phyloP scores from a whole-genome alignment of 2,113 vertebrate genomes.

The Nothoprocta perdicaria region DNA sequence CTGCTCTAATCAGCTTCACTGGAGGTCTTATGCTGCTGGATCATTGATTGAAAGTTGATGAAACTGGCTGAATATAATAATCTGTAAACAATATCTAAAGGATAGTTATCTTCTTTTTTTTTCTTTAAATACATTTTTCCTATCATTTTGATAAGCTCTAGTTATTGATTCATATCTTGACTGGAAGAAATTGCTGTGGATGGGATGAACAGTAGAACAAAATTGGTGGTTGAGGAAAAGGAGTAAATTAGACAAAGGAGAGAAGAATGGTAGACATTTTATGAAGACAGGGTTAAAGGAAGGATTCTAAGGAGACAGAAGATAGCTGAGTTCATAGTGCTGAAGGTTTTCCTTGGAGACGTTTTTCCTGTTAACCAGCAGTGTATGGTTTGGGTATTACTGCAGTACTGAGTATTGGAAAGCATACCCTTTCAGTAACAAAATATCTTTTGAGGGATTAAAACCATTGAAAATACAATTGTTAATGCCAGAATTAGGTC shows the following conservation, averaged over 20 bases:
- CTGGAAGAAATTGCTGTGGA: neutral
- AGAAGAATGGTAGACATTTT: neutral
- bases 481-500: neutral
- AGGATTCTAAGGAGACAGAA: neutral
- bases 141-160: neutral
- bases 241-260: neutral
- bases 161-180: slow-evolving; percentile 4
- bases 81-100: neutral
- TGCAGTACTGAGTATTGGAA: neutral
- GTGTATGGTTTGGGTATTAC: neutral
- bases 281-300: neutral
- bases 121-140: neutral
- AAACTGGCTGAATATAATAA: neutral
- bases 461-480: neutral
- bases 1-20: neutral
- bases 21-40: neutral
- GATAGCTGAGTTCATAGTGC: neutral
- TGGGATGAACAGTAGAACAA: neutral
- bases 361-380: neutral
- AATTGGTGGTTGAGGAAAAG: neutral
- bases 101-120: neutral
- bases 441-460: neutral
- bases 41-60: slow-evolving; percentile 16
- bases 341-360: neutral
- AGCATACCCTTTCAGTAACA: neutral